Percentiles rank a stretch among this genome's conserved stretches.
Evolutionary conservation across 2,113 vertebrate genomes (phyloP).

Genomic region (Perognathus longimembris): DNA sequence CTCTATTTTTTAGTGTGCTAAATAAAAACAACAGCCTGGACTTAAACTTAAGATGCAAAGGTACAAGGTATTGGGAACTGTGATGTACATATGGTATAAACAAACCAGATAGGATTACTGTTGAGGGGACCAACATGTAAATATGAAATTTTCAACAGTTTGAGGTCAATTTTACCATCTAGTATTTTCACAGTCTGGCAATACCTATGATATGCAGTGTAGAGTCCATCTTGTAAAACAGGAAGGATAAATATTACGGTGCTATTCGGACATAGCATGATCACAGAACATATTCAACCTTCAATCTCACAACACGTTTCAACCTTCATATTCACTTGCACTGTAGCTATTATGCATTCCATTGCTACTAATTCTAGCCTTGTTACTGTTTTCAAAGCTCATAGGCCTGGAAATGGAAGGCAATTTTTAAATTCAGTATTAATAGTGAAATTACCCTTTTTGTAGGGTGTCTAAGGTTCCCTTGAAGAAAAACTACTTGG

Average conservation of each 20-base stretch:
- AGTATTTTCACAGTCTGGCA: neutral
- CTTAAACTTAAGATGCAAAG: too few species aligned
- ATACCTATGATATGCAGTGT: neutral
- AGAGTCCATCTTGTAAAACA: slow-evolving; percentile 14
- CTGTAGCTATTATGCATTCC: neutral
- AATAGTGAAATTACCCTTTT: slow-evolving; percentile 23
- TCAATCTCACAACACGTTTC: too few species aligned
- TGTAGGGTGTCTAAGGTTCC: neutral
- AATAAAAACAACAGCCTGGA: neutral
- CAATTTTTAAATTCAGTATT: slow-evolving; percentile 14
- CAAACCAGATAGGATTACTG: neutral
- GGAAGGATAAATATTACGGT: neutral
- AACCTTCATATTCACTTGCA: neutral
- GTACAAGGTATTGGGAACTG: neutral
- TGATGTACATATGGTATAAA: neutral
- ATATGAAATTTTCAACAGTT: neutral
- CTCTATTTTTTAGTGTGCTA: neutral
- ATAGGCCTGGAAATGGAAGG: neutral
- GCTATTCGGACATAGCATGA: neutral
- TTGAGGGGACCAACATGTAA: neutral
- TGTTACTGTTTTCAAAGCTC: neutral
- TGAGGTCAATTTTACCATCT: neutral
- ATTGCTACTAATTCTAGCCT: neutral
- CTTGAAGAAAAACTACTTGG: slow-evolving; percentile 19
- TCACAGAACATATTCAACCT: neutral